These are phyloP conservation scores for Trissoscelio sp. DNA, from an alignment of 2,888 invertebrate species.

Conservation along the genomic window DNA sequence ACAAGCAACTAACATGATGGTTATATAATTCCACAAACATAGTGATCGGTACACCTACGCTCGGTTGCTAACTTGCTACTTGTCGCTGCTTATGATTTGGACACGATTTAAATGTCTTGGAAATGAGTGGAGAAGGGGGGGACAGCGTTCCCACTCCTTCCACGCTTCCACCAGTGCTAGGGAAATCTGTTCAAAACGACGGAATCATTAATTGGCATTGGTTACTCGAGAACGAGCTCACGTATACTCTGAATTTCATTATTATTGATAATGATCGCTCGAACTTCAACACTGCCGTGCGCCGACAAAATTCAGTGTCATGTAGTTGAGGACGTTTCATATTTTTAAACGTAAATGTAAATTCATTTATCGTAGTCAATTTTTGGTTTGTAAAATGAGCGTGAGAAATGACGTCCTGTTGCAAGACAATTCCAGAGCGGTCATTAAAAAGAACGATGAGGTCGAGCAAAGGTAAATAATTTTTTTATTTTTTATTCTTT, in stretches of 20 bases:
- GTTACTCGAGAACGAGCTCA: background rate
- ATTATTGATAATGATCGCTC: background rate
- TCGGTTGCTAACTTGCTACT: background rate
- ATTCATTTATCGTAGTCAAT: background rate
- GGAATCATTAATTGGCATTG: slow-evolving; percentile 3
- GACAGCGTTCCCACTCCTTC: background rate
- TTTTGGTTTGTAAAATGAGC: slow-evolving; percentile 18
- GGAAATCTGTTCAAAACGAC: background rate
- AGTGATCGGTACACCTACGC: background rate
- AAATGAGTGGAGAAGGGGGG: background rate
- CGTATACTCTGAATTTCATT: background rate
- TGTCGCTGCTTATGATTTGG: slow-evolving; percentile 10
- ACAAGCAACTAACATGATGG: background rate
- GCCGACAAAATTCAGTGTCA: background rate
- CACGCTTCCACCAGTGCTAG: too few species aligned
- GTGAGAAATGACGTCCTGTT: slow-evolving; percentile 12
- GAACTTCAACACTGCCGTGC: too few species aligned
- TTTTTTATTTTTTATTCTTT: background rate
- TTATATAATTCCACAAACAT: slow-evolving; percentile 1
- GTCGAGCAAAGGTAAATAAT: slow-evolving; percentile 18
- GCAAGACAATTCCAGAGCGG: background rate
- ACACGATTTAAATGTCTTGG: slow-evolving; percentile 3
- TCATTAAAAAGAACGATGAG: slow-evolving; percentile 8
- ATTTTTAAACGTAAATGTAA: background rate
- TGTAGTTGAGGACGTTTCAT: background rate